Evolutionary conservation across 2,888 invertebrate species (phyloP), one percentile per base, ranked within the genome.

Genomic region (Erpobdella octoculata): DNA sequence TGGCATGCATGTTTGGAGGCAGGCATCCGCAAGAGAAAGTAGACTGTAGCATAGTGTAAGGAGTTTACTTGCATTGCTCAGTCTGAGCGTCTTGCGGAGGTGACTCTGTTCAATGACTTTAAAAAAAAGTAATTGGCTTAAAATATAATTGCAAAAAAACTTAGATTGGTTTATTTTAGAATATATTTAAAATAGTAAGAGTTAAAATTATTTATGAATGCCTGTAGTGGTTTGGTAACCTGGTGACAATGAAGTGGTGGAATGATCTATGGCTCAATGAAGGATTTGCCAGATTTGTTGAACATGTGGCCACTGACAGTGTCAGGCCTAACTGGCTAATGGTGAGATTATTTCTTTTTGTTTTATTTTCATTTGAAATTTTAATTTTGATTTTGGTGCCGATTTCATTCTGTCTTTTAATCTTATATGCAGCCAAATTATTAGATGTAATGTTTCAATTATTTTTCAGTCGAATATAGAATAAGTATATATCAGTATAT

Each of bases 271-370:
- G 94, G 94, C 85, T 95, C 31, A 95, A 94, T 80, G 91, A 91
- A 85, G 95, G 94, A 0, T 95, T 95, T 82, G 94, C 94, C 2
- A 88, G 89, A 1, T 95, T 90, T 81, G 90, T 94, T 84, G 89
- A 91, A 82, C 91, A 89, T 73, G 76, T 80, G 12, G 90, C 91
- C 1, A 86, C 89, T 0, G 84, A 89, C 77, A 83, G 86, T 21
- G 87, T 89, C 69, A 87, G 90, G 76, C 88, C 89, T 0, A 86
- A 89, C 9, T 93, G 92, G 91, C 87, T 89, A 78, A 88, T 90
- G 87, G 91, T 91, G 85, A 80, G 82, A 6, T 28, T 28, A 35
- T 31, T n/a, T 62, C 5, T 41, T 12, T 41, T 41, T 12, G 46
- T 41, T 41, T 41, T 12, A 15, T 41, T 41, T 12, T 41, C n/a